Percentiles rank a stretch among this genome's conserved stretches.
Conservation (phyloP, 2,113 vertebrate species). For the Mustelus asterias region DNA sequence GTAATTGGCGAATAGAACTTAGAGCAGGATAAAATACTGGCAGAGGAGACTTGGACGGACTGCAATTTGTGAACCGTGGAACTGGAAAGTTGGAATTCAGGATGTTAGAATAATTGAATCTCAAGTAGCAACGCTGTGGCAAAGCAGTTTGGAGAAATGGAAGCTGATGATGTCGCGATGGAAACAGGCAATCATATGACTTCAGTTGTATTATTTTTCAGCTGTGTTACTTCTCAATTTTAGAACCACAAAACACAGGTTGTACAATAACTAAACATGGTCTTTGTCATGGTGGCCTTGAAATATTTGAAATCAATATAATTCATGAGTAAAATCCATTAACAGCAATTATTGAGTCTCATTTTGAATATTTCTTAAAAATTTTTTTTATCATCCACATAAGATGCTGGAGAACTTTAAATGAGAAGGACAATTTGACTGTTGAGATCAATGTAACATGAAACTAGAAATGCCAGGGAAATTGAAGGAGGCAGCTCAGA, state of each 20-base stretch:
- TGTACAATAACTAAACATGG: neutral
- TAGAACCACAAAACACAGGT: neutral
- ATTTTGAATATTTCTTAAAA: neutral
- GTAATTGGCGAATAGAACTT: neutral
- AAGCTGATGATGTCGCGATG: neutral
- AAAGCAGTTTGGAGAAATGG: neutral
- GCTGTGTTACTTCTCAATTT: neutral
- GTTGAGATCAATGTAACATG: neutral
- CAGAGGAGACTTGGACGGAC: neutral
- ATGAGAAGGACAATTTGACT: neutral
- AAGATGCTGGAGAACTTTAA: neutral
- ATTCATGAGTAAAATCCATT: neutral
- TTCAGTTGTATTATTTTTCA: neutral
- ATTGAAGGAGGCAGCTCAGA: neutral
- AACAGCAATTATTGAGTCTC: neutral
- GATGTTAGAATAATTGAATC: neutral
- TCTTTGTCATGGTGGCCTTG: neutral
- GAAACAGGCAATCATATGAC: neutral
- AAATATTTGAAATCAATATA: neutral
- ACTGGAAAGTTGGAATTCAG: neutral
- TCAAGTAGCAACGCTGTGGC: neutral
- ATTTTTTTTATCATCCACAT: neutral
- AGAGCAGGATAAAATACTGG: neutral
- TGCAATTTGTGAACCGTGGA: neutral
- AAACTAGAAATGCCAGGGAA: neutral